A percentile compares a stretch with the other conserved stretches of the same genome.
phyloP scores from a whole-genome alignment of 2,888 invertebrate species.

The Aethes cnicana region DNA sequence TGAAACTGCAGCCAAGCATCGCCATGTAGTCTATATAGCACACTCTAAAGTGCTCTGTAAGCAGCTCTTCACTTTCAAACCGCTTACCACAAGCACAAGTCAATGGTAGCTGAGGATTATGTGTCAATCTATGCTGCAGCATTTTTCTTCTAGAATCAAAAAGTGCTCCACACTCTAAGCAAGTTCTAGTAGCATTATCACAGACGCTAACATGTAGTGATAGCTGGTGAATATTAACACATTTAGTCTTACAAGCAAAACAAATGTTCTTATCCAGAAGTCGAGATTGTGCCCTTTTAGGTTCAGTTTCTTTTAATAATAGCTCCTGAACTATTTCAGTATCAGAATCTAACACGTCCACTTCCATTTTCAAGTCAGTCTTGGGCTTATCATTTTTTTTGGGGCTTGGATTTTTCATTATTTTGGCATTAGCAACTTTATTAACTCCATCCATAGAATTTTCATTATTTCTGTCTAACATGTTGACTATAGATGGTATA shows the following conservation, averaged over 20 bases:
- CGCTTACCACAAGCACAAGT: conserved; percentile 62
- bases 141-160: conserved; percentile 70
- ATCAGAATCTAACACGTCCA: conserved; percentile 69
- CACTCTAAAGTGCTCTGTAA: conserved; percentile 57
- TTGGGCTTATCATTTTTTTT: conserved; percentile 55
- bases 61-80: conserved; percentile 54
- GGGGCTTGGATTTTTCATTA: conserved; percentile 56
- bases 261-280: conserved; percentile 50
- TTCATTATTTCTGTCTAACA: conserved; percentile 66
- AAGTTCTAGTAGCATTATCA: conserved; percentile 62
- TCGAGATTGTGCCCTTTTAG: conserved; percentile 42
- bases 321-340: conserved; percentile 65
- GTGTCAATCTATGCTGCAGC: conserved; percentile 59
- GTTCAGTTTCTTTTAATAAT: conserved; percentile 55
- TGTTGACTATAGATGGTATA: conserved; percentile 70
- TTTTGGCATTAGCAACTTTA: conserved; percentile 47
- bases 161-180: conserved; percentile 59
- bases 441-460: conserved; percentile 45
- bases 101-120: conserved; percentile 44
- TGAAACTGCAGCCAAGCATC: conserved; percentile 54
- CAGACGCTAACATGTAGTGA: conserved; percentile 68
- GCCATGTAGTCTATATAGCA: conserved; percentile 58
- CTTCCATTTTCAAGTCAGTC: conserved; percentile 60
- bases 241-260: conserved; percentile 64
- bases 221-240: conserved; percentile 57